Conservation (phyloP, 2,888 invertebrate genomes). For the Stenodera caucasica region DNA sequence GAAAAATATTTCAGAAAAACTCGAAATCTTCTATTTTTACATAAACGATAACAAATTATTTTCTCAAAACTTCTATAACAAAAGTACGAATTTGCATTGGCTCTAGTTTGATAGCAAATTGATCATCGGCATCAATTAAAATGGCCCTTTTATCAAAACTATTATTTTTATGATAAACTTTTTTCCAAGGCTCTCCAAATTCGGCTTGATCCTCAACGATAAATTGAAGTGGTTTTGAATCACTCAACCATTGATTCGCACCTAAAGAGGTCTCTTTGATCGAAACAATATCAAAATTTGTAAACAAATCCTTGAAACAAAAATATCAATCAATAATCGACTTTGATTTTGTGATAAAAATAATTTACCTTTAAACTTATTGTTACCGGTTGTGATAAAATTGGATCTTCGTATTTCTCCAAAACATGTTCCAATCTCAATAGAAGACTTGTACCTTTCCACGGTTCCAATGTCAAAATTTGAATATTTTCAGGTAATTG, state of each 20-base stretch:
- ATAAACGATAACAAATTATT: neutral
- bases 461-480: slow-evolving; percentile 77
- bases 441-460: slow-evolving; percentile 56
- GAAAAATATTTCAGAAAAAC: neutral
- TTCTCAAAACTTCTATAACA: slow-evolving; percentile 14
- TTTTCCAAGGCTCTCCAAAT: neutral
- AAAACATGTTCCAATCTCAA: slow-evolving; percentile 67
- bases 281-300: slow-evolving; percentile 34
- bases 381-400: slow-evolving; percentile 51
- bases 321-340: neutral
- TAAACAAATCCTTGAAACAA: slow-evolving; percentile 39
- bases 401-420: slow-evolving; percentile 33
- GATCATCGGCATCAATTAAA: slow-evolving; percentile 32
- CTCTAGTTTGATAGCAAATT: slow-evolving; percentile 34
- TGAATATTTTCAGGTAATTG: slow-evolving; percentile 70
- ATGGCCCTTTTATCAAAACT: neutral
- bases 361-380: slow-evolving; percentile 56
- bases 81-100: slow-evolving; percentile 25
- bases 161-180: neutral
- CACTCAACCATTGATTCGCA: slow-evolving; percentile 58
- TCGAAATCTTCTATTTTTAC: neutral
- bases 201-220: slow-evolving; percentile 31
- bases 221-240: slow-evolving; percentile 43
- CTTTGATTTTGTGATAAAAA: neutral
- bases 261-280: slow-evolving; percentile 41